Evolutionary conservation across 2,113 vertebrate genomes (phyloP).

Genomic region (Zingel zingel): DNA sequence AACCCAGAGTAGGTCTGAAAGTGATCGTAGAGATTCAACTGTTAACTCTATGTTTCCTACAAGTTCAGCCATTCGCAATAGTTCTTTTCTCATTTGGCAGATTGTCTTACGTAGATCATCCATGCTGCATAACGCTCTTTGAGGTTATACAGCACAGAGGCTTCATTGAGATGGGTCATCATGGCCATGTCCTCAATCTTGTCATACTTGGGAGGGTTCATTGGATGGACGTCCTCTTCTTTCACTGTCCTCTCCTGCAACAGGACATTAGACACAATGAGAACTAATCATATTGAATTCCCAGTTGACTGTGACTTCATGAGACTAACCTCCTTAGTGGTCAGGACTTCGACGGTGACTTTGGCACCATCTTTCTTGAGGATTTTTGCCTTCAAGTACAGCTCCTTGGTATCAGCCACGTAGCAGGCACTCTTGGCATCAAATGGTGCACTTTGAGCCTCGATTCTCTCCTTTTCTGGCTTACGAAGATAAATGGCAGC

Average conservation of each 20-base stretch:
- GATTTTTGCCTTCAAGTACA: conserved; percentile 70
- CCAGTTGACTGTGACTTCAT: neutral
- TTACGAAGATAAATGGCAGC: conserved; percentile 76
- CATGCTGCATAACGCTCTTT: too few species aligned
- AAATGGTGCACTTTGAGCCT: conserved; percentile 72
- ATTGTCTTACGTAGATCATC: conserved; percentile 28
- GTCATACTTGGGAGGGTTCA: conserved; percentile 86
- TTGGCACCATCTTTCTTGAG: conserved; percentile 67
- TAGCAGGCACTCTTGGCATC: conserved; percentile 75
- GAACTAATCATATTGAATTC: neutral
- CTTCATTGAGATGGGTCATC: conserved; percentile 88
- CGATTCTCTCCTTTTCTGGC: conserved; percentile 77
- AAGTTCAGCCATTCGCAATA: too few species aligned
- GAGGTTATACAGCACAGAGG: conserved; percentile 41
- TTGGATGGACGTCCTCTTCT: conserved; percentile 58
- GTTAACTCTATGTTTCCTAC: too few species aligned
- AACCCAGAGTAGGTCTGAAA: conserved; percentile 76
- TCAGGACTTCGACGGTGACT: conserved; percentile 67
- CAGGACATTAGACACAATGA: conserved; percentile 19
- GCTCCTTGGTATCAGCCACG: conserved; percentile 57
- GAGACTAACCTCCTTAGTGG: conserved; percentile 57
- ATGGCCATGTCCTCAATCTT: conserved; percentile 88
- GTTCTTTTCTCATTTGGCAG: too few species aligned
- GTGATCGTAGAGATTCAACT: too few species aligned
- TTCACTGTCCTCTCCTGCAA: conserved; percentile 73